Evolutionary conservation across 2,888 invertebrate genomes (phyloP).

Genomic region (Chrysina gloriosa): DNA sequence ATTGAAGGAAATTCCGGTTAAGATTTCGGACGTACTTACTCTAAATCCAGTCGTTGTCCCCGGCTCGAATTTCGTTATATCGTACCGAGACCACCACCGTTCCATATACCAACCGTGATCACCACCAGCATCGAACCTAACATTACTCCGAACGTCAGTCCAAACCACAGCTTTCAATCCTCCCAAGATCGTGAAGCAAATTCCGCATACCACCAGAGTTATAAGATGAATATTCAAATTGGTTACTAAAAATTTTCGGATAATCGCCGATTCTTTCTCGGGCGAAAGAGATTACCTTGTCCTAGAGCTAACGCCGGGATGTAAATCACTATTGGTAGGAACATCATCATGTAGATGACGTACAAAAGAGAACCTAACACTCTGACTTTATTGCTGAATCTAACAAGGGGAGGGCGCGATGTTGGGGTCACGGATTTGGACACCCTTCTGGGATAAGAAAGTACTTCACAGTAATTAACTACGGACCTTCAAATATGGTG

Average conservation of each 20-base stretch:
- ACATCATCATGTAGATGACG: conserved; percentile 70
- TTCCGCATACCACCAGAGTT: conserved; percentile 74
- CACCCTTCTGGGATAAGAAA: no score
- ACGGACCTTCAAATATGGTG: no score
- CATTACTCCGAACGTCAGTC: conserved; percentile 71
- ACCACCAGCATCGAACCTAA: conserved; percentile 68
- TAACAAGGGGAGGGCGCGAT: no score
- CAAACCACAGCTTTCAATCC: conserved; percentile 77
- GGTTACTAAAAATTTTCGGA: conserved; percentile 52
- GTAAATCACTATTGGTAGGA: conserved; percentile 75
- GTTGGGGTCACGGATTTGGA: no score
- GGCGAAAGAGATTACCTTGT: conserved; percentile 56
- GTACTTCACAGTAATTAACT: no score
- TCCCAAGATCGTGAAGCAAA: conserved; percentile 81
- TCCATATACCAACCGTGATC: conserved; percentile 69
- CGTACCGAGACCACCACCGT: conserved; percentile 68
- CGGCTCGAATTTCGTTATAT: conserved; percentile 70
- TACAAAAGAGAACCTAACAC: conserved; percentile 72
- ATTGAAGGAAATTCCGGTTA: background rate
- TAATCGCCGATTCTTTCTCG: background rate
- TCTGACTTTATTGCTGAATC: conserved; percentile 72
- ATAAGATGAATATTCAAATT: conserved; percentile 65
- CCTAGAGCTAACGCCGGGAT: conserved; percentile 77
- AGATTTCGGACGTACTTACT: conserved; percentile 6
- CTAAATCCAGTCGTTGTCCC: conserved; percentile 70